Conservation (phyloP, 2,113 vertebrate species). For the Procavia capensis region DNA sequence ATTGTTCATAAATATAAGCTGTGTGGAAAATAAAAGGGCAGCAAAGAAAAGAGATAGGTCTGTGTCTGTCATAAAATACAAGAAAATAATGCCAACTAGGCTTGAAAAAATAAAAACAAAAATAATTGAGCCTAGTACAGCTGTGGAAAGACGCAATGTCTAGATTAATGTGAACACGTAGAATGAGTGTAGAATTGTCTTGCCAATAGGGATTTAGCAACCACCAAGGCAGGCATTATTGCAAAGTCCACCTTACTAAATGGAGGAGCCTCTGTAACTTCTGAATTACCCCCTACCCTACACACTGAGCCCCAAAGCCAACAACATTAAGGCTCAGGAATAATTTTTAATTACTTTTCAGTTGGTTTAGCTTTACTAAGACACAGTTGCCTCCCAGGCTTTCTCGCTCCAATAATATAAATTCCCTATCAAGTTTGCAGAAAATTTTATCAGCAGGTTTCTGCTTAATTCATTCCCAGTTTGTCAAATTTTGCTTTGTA, state of each 20-base stretch:
- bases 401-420: background rate
- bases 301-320: background rate
- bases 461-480: conserved; percentile 15
- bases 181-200: conserved; percentile 56
- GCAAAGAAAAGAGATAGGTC: conserved; percentile 66
- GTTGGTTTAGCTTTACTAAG: background rate
- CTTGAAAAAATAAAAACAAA: conserved; percentile 81
- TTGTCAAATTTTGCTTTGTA: conserved; percentile 48
- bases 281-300: background rate
- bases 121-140: conserved; percentile 70
- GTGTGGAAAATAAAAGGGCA: conserved; percentile 72
- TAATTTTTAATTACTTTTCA: conserved; percentile 32
- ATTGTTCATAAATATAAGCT: conserved; percentile 76
- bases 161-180: conserved; percentile 72
- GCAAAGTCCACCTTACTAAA: conserved; percentile 15
- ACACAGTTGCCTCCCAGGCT: background rate
- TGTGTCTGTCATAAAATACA: conserved; percentile 71
- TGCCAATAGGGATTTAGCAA: conserved; percentile 29
- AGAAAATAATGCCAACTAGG: conserved; percentile 67
- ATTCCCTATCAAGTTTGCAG: background rate
- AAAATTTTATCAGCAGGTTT: conserved; percentile 37
- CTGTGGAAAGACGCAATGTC: conserved; percentile 66
- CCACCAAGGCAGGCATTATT: background rate
- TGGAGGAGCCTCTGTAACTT: background rate
- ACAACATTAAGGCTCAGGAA: background rate